A percentile compares a stretch with the other conserved stretches of the same genome.
Conservation (phyloP, 1,140 invertebrate genomes). For the Asbolus verrucosus region DNA sequence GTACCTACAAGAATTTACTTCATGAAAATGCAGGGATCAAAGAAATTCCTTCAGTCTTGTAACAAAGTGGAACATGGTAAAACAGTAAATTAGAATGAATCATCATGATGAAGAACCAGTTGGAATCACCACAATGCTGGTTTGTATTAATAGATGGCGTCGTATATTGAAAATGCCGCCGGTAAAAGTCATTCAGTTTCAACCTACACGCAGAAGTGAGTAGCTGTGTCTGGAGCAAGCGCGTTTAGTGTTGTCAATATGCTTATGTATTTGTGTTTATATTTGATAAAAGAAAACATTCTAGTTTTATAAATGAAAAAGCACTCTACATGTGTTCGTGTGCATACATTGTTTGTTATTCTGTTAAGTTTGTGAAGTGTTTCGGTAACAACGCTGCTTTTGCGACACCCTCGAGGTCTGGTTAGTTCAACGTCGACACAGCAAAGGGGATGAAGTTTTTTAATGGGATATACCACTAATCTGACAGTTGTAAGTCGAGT, state of each 20-base stretch:
- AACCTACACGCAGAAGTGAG: conserved; percentile 1
- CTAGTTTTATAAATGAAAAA: conserved; percentile 37
- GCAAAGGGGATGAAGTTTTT: conserved; percentile 20
- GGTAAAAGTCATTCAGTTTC: not conserved
- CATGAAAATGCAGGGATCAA: no score
- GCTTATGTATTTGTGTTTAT: conserved; percentile 40
- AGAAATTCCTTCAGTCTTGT: no score
- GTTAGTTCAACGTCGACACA: not conserved
- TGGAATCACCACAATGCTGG: not conserved
- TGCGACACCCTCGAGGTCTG: not conserved
- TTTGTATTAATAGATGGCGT: conserved; percentile 11
- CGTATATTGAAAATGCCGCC: not conserved
- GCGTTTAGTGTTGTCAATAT: conserved; percentile 38
- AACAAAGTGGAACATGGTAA: no score
- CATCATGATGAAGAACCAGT: no score
- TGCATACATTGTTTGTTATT: conserved; percentile 2
- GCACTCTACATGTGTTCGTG: conserved; percentile 5
- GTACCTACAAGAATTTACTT: no score
- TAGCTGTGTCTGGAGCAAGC: conserved; percentile 22
- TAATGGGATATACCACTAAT: conserved; percentile 29
- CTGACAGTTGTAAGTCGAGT: conserved; percentile 18
- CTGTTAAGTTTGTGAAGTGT: conserved; percentile 23
- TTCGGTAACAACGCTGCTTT: not conserved
- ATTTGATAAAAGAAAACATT: conserved; percentile 36
- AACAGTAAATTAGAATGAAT: not conserved